A percentile compares a stretch with the other conserved stretches of the same genome.
phyloP scores from a whole-genome alignment of 2,888 invertebrate genomes.

The Lamproptera curius region DNA sequence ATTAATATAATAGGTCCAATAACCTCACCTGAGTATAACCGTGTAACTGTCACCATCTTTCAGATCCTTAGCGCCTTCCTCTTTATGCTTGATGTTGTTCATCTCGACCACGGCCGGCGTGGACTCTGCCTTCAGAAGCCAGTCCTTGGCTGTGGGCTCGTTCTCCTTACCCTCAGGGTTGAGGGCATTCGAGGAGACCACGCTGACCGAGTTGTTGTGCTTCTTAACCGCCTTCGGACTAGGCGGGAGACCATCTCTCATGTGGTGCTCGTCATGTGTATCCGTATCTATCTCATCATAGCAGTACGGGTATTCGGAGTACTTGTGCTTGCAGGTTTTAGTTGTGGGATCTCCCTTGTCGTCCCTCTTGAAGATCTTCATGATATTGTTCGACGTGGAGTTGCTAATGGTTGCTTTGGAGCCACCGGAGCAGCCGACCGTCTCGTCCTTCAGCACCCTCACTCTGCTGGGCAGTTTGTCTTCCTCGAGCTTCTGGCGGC shows the following conservation, averaged over 20 bases:
- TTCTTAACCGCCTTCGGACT: slow-evolving; percentile 63
- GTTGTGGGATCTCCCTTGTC: slow-evolving; percentile 69
- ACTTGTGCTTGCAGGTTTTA: slow-evolving; percentile 91
- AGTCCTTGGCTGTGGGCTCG: slow-evolving; percentile 64
- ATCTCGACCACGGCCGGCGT: slow-evolving; percentile 62
- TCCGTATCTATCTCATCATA: slow-evolving; percentile 90
- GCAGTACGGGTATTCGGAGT: slow-evolving; percentile 92
- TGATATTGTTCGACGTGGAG: slow-evolving; percentile 58
- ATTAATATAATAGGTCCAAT: too few relatives aligned
- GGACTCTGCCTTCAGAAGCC: slow-evolving; percentile 57
- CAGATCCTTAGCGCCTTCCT: slow-evolving; percentile 63
- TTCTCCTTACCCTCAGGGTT: slow-evolving; percentile 56
- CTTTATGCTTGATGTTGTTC: slow-evolving; percentile 71
- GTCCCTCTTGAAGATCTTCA: slow-evolving; percentile 66
- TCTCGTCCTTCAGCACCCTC: slow-evolving; percentile 84
- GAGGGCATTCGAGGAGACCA: slow-evolving; percentile 67
- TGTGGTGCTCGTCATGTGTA: slow-evolving; percentile 80
- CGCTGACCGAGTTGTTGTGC: slow-evolving; percentile 68
- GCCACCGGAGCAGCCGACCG: slow-evolving; percentile 55
- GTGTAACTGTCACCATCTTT: slow-evolving; percentile 85
- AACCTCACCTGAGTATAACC: slow-evolving; percentile 81
- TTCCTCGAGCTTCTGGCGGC: slow-evolving; percentile 83
- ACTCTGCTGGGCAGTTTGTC: slow-evolving; percentile 82
- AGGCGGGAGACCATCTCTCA: slow-evolving; percentile 65
- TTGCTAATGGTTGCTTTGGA: slow-evolving; percentile 62